phyloP scores from a whole-genome alignment of 2,113 vertebrate genomes.

The Bagarius yarrelli region DNA sequence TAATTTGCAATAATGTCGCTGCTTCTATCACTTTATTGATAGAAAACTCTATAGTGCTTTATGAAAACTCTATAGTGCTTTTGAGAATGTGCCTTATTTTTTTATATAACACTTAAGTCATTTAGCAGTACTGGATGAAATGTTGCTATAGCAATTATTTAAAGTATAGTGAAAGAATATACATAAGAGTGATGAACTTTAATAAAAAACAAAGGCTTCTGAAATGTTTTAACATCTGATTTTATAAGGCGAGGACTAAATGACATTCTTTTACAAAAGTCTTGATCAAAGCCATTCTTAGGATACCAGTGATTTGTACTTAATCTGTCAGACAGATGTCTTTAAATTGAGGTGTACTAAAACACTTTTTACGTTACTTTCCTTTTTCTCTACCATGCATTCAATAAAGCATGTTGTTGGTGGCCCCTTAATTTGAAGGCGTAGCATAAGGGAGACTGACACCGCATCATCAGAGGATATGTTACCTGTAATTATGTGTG shows the following conservation, averaged over 20 bases:
- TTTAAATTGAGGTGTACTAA: not conserved
- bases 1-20: not conserved
- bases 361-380: not conserved
- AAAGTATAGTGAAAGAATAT: not conserved
- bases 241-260: not conserved
- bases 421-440: not conserved
- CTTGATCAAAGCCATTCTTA: not conserved
- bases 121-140: not conserved
- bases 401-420: slow-evolving; percentile 7
- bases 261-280: not conserved
- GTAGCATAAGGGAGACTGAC: slow-evolving; percentile 6
- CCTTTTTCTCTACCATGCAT: not conserved
- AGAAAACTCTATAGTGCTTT: not conserved
- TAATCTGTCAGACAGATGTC: not conserved
- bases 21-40: not conserved
- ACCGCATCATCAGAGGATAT: slow-evolving; percentile 27
- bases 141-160: no score
- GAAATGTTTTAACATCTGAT: not conserved
- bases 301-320: not conserved
- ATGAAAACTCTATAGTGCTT: not conserved
- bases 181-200: not conserved
- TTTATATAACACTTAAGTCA: not conserved
- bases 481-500: slow-evolving; percentile 16
- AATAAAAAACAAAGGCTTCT: not conserved
- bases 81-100: not conserved